Percentiles rank a stretch among this genome's conserved stretches.
phyloP scores from a whole-genome alignment of 2,113 vertebrate species.

The Anarhynchus alexandrinus region DNA sequence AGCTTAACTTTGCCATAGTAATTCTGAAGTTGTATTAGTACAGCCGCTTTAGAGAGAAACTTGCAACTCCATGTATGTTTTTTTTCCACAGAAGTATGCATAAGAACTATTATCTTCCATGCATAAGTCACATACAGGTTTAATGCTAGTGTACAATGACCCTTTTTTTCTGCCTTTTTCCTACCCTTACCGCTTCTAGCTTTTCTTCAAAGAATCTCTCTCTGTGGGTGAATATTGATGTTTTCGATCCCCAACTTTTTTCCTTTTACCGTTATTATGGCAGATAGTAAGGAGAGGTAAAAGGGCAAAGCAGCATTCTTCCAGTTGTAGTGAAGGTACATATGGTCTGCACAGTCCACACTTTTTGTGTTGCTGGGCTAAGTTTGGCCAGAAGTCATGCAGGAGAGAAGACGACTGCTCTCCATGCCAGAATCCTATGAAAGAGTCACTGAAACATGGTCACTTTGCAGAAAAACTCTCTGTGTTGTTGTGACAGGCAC shows the following conservation, averaged over 20 bases:
- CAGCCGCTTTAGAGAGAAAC: not conserved
- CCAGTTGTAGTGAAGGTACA: not conserved
- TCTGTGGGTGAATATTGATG: not conserved
- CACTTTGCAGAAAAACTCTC: not conserved
- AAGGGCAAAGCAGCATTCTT: not conserved
- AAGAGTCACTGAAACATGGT: not conserved
- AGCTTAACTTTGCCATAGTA: not conserved
- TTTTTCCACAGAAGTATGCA: not conserved
- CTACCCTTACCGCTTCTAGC: not conserved
- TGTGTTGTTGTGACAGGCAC: not conserved
- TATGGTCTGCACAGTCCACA: not conserved
- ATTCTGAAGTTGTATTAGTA: not conserved
- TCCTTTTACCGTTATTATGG: not conserved
- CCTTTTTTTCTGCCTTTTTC: not conserved
- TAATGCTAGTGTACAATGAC: not conserved
- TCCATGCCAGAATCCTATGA: not conserved
- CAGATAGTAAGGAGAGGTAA: not conserved
- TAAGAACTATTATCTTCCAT: not conserved
- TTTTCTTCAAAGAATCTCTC: not conserved
- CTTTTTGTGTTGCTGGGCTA: not conserved
- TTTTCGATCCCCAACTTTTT: not conserved
- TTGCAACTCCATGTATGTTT: not conserved
- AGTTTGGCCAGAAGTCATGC: not conserved
- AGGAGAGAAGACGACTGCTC: not conserved
- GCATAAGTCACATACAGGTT: not conserved